A percentile compares a stretch with the other conserved stretches of the same genome.
Evolutionary conservation across 2,113 vertebrate species (phyloP).

Genomic region (Heloderma charlesbogerti): DNA sequence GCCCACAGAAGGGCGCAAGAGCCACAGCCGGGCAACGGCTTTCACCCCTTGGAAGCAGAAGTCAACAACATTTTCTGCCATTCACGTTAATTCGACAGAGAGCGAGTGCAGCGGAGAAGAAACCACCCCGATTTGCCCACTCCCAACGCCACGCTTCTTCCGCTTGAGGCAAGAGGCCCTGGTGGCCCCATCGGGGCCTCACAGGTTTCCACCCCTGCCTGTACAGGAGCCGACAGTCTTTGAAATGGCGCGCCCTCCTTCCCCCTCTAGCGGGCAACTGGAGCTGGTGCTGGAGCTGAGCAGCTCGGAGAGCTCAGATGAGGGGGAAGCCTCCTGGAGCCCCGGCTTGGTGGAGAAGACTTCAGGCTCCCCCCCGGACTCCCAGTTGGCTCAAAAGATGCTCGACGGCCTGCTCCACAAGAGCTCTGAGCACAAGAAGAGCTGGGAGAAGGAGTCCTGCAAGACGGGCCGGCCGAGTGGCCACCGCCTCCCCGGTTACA

Average conservation of each 20-base stretch:
- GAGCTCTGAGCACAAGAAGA: not conserved
- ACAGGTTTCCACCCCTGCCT: not conserved
- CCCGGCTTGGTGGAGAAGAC: slow-evolving; percentile 11
- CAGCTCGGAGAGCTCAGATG: not conserved
- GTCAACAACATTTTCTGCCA: not conserved
- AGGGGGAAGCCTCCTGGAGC: slow-evolving; percentile 3
- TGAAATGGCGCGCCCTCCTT: not conserved
- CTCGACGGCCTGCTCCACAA: slow-evolving; percentile 42
- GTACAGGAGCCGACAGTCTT: not conserved
- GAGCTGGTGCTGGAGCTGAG: slow-evolving; percentile 10
- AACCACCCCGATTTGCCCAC: not conserved
- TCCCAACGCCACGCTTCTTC: slow-evolving; percentile 39
- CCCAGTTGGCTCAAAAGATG: slow-evolving; percentile 34
- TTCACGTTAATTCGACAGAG: slow-evolving; percentile 31
- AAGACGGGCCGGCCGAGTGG: not conserved
- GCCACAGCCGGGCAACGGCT: not conserved
- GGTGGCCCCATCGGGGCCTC: not conserved
- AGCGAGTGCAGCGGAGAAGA: slow-evolving; percentile 50
- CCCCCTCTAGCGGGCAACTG: not conserved
- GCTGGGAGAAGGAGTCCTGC: not conserved
- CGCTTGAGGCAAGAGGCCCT: slow-evolving; percentile 37
- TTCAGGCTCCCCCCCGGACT: not conserved
- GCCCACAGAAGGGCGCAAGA: not conserved
- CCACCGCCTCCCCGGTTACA: not conserved
- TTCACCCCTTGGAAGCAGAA: slow-evolving; percentile 44